Conservation (phyloP, 2,888 invertebrate species). For the Molorchus minor region DNA sequence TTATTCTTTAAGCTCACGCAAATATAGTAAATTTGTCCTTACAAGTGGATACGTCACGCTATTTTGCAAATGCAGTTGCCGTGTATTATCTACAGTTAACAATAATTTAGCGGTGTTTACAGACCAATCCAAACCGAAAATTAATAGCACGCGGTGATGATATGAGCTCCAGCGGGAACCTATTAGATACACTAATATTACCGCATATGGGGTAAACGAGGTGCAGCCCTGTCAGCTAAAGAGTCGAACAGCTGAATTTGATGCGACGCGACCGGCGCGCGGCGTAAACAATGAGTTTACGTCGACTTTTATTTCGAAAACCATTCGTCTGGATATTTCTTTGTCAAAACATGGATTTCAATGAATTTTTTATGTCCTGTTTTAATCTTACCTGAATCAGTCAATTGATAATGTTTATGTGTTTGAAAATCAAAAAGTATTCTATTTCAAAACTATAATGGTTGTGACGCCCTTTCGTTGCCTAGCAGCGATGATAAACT, state of each 20-base stretch:
- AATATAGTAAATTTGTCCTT: too few species aligned
- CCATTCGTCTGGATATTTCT: too few species aligned
- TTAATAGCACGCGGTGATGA: conserved; percentile 11
- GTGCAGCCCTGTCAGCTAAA: conserved; percentile 12
- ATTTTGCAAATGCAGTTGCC: conserved; percentile 9
- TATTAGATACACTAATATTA: conserved; percentile 16
- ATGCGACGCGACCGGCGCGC: background rate
- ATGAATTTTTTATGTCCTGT: too few species aligned
- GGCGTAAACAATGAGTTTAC: conserved; percentile 3
- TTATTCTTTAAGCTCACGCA: too few species aligned
- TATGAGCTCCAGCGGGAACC: background rate
- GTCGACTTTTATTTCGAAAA: conserved; percentile 1
- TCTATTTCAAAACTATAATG: too few species aligned
- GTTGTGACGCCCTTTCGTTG: too few species aligned
- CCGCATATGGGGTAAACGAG: conserved; percentile 20
- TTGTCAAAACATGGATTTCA: too few species aligned
- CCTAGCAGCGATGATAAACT: too few species aligned
- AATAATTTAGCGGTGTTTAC: conserved; percentile 15
- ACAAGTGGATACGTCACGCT: too few species aligned
- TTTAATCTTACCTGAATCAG: too few species aligned
- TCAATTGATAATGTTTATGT: too few species aligned
- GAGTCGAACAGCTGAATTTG: conserved; percentile 21
- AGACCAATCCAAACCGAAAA: conserved; percentile 4
- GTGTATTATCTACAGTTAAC: conserved; percentile 12
- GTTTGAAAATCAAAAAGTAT: too few species aligned